Conservation (phyloP, 2,888 invertebrate species). For the Plebejus argus region DNA sequence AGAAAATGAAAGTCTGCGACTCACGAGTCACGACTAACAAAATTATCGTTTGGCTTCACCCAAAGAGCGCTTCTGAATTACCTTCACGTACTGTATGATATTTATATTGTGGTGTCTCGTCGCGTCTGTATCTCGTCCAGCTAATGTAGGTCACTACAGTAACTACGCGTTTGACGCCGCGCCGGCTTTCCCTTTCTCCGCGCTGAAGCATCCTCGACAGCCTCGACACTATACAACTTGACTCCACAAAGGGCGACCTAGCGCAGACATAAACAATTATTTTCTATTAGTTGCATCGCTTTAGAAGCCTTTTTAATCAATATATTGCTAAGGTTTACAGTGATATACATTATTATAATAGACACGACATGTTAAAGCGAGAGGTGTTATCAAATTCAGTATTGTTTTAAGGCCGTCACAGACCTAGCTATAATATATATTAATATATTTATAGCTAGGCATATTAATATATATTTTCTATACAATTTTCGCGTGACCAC, state of each 20-base stretch:
- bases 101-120: background rate
- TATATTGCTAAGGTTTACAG: background rate
- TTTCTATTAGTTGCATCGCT: slow-evolving; percentile 8
- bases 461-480: too few species aligned
- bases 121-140: slow-evolving; percentile 14
- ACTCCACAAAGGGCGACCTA: slow-evolving; percentile 26
- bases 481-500: too few species aligned
- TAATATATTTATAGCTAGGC: too few species aligned
- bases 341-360: too few species aligned
- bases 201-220: slow-evolving; percentile 25
- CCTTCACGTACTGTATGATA: background rate
- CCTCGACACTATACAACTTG: slow-evolving; percentile 18
- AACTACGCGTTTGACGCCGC: slow-evolving; percentile 15
- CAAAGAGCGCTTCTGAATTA: too few species aligned
- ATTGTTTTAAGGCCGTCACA: too few species aligned
- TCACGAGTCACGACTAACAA: too few species aligned
- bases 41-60: too few species aligned
- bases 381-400: too few species aligned
- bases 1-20: too few species aligned
- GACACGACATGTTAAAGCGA: background rate
- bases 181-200: slow-evolving; percentile 24
- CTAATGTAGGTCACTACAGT: slow-evolving; percentile 24
- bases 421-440: too few species aligned
- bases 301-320: background rate
- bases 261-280: slow-evolving; percentile 21